Evolutionary conservation across 2,113 vertebrate species (phyloP).

Genomic region (Larimichthys crocea): DNA sequence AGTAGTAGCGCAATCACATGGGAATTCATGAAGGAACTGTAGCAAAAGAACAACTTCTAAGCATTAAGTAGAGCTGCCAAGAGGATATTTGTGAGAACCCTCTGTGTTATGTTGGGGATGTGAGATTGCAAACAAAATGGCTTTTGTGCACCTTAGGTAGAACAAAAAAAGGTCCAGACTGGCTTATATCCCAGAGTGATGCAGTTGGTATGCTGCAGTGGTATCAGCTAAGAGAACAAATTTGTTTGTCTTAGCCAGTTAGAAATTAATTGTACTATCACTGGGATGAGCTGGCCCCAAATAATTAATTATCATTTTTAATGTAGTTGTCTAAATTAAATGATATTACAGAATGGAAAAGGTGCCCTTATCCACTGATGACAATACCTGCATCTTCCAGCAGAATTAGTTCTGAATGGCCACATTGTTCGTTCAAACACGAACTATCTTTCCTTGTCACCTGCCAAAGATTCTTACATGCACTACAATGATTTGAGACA

Average conservation of each 20-base stretch:
- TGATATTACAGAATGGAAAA: slow-evolving; percentile 13
- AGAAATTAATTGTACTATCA: slow-evolving; percentile 17
- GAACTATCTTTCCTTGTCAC: neutral
- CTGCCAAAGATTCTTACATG: neutral
- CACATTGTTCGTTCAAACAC: neutral
- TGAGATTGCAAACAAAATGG: neutral
- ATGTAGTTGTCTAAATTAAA: neutral
- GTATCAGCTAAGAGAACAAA: neutral
- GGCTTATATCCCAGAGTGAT: neutral
- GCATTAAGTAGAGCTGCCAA: slow-evolving; percentile 32
- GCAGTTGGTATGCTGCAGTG: slow-evolving; percentile 2
- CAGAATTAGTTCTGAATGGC: neutral
- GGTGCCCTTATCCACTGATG: neutral
- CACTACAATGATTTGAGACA: neutral
- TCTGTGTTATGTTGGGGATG: neutral
- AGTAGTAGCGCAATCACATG: slow-evolving; percentile 28
- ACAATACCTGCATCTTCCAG: neutral
- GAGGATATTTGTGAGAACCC: slow-evolving; percentile 8
- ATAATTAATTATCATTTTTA: neutral
- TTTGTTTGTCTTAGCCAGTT: neutral
- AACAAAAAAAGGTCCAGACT: slow-evolving; percentile 15
- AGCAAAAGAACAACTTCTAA: slow-evolving; percentile 22
- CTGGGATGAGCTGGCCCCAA: neutral
- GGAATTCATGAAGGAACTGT: slow-evolving; percentile 25
- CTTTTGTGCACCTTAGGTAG: neutral